phyloP scores from a whole-genome alignment of 2,113 vertebrate species.

The Rafetus swinhoei region DNA sequence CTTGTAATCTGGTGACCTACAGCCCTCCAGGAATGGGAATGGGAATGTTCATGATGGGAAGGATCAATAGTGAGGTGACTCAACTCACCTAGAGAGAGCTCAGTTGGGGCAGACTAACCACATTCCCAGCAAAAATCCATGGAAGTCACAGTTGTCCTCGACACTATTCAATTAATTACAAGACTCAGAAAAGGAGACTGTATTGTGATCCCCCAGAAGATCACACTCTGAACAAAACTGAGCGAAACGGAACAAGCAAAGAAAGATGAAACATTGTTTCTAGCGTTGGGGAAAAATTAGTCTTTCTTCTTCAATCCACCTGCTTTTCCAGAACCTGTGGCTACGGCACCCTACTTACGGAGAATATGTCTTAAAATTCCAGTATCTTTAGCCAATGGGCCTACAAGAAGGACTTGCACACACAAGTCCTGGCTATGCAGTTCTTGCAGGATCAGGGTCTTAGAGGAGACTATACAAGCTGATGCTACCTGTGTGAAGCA shows the following conservation, averaged over 20 bases:
- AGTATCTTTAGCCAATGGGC: not conserved
- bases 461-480: not conserved
- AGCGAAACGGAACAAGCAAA: not conserved
- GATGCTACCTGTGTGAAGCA: not conserved
- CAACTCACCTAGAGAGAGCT: not conserved
- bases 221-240: not conserved
- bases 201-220: not conserved
- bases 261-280: not conserved
- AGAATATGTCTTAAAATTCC: not conserved
- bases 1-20: not conserved
- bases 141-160: not conserved
- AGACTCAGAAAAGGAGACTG: not conserved
- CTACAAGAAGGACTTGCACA: not conserved
- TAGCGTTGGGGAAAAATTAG: not conserved
- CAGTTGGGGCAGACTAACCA: not conserved
- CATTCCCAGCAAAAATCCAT: not conserved
- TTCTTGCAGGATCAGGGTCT: not conserved
- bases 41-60: not conserved
- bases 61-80: not conserved
- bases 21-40: not conserved
- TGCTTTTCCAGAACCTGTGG: not conserved
- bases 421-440: not conserved
- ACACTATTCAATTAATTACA: not conserved
- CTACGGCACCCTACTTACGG: not conserved
- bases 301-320: not conserved